Base-by-base conservation (phyloP, 2,113 vertebrate genomes). In the Thunnus thynnus region DNA sequence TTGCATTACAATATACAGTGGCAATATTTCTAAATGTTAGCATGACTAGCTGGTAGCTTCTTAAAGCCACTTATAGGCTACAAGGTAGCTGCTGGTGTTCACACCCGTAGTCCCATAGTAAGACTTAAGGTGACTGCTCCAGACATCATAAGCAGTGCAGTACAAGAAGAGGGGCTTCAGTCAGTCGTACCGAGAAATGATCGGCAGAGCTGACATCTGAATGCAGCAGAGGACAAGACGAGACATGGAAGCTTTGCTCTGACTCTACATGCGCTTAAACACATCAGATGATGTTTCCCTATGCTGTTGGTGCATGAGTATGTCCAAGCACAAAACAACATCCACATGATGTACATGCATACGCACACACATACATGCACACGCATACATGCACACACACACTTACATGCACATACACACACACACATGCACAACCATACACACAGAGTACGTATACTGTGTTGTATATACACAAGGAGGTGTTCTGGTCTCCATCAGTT, bases 161-260 rank as follows among this genome's bases (percentile, higher is more conserved):
- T 48, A 14, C 3, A 48, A n/a, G 22, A 25, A 81, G 27, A 71
- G 41, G 68, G 51, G 52, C 30, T 84, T 72, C 55, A 68, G 32
- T 55, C 41, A 18, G 32, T 79, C 78, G 78, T 83, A 72, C 58
- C 73, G 64, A 58, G 46, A 82, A 67, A 65, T 58, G 60, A 75
- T 61, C 11, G 17, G 83, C 47, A 83, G 58, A 51, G 3, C 58
- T 72, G 74, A 85, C 85, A 85, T 60, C 70, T 80, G 71, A 90
- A 87, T 51, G 74, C 74, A 85, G 70, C 58, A 25, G 54, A 80
- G 75, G 71, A 91, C 90, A 92, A 93, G 88, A 91, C 50, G 41
- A 52, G 65, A 86, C 89, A 89, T 20, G 92, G 81, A 52, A 51
- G 11, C 44, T 51, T 61, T 58, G 44, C 58, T 62, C 71, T 64